Evolutionary conservation across 2,797 vertebrate genomes (phyloP).

Genomic region (Alectoris magna): DNA sequence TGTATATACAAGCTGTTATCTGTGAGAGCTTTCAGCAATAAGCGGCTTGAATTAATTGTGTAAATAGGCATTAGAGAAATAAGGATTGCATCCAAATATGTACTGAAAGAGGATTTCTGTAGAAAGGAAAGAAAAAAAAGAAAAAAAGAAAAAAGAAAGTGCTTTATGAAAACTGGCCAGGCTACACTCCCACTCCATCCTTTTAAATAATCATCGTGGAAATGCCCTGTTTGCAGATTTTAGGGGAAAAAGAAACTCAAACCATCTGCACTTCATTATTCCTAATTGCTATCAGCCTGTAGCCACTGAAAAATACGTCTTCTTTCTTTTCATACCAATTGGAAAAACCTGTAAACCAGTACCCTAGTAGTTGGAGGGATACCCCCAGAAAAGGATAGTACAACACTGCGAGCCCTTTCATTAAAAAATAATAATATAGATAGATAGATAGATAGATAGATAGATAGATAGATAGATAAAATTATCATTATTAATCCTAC

Average conservation of each 20-base stretch:
- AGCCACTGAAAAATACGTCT: not conserved
- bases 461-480: too few relatives aligned
- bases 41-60: not conserved
- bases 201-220: not conserved
- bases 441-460: too few relatives aligned
- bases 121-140: too few relatives aligned
- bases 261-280: not conserved
- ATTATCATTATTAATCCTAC: not conserved
- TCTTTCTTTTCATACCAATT: not conserved
- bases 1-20: fast-evolving
- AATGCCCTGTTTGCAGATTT: not conserved
- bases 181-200: not conserved
- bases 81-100: not conserved
- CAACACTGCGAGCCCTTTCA: not conserved
- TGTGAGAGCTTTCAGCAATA: not conserved
- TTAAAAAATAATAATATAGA: not conserved
- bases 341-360: not conserved
- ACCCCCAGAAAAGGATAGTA: not conserved
- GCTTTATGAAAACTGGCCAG: not conserved
- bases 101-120: not conserved
- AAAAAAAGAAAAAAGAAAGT: not conserved
- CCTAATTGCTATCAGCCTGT: not conserved
- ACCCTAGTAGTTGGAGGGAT: not conserved
- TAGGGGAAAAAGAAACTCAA: not conserved
- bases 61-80: not conserved